Base-by-base conservation (phyloP, 2,888 invertebrate species). In the Lamellibrachia columna region DNA sequence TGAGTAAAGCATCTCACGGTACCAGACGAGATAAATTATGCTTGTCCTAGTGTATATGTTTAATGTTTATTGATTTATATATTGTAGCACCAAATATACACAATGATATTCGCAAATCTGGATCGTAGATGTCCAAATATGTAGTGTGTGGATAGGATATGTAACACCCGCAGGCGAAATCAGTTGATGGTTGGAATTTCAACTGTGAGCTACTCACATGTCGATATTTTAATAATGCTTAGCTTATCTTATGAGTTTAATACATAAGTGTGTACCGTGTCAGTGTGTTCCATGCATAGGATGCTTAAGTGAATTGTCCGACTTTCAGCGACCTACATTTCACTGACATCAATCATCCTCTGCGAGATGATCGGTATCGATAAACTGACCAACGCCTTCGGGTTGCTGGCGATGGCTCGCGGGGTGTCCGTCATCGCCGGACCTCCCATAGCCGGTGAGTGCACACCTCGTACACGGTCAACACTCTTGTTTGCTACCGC, bases 341-440 rank as follows among this genome's bases (percentile, higher is more conserved):
- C 99, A 11, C 97, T 99, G 93, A 99, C 99, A 90, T 99, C 99
- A 92, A 99, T 99, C 96, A 99, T 99, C 96, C 97, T 99, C 94
- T 99, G 99, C 95, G 99, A 99, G 96, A 97, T 99, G 90, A 97
- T 99, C 92, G 99, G 99, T 1, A 97, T 99, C 96, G 99, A 99
- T 96, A 98, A 98, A 96, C 97, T 99, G 95, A 99, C 99, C 91
- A 99, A 99, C 96, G 99, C 99, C 91, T 99, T 99, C 97, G 99
- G 99, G 15, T 97, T 99, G 94, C 97, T 99, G 93, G 99, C 99
- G 95, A 97, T 99, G 95, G 99, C 99, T 97, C 98, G 99, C 96
- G 99, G 99, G 92, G 98, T 98, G 90, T 99, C 99, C 7, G 98
- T 99, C 40, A 98, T 99, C 92, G 97, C 99, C 91, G 97, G 97